Evolutionary conservation across 2,797 vertebrate species (phyloP).

Genomic region (Hafferia zeledoni): DNA sequence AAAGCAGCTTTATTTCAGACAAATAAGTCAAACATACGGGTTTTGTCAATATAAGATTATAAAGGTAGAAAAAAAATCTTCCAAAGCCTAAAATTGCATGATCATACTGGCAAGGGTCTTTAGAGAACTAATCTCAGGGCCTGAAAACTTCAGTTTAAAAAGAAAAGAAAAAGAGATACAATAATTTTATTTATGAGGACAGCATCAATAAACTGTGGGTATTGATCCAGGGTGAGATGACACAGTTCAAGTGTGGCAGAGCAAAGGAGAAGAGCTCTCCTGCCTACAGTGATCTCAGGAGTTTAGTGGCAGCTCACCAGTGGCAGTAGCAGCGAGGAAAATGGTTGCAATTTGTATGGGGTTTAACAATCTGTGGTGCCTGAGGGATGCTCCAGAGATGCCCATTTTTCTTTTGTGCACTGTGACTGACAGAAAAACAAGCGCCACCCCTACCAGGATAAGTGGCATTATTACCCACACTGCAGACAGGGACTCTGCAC

Average conservation of each 20-base stretch:
- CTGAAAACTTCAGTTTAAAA: not conserved
- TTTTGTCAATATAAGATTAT: not conserved
- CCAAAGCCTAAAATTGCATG: not conserved
- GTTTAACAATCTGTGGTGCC: not conserved
- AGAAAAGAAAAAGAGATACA: not conserved
- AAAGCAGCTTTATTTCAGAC: not conserved
- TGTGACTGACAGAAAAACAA: constrained; percentile 8
- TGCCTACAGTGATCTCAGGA: not conserved
- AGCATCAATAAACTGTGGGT: not conserved
- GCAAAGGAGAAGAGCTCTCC: not conserved
- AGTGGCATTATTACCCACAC: not conserved
- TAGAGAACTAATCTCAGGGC: not conserved
- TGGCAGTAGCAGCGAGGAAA: not conserved
- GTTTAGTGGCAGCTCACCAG: not conserved
- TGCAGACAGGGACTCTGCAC: not conserved
- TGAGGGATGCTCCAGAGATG: not conserved
- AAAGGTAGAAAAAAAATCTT: not conserved
- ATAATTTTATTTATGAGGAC: not conserved
- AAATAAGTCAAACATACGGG: not conserved
- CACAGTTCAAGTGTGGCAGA: not conserved
- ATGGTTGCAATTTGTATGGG: not conserved
- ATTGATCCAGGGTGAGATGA: not conserved
- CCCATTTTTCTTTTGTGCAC: not conserved
- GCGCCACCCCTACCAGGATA: constrained; percentile 17
- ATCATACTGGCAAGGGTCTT: not conserved